These are phyloP conservation scores for Pao palembangensis DNA, from an alignment of 2,113 vertebrate genomes.

Conservation along the genomic window DNA sequence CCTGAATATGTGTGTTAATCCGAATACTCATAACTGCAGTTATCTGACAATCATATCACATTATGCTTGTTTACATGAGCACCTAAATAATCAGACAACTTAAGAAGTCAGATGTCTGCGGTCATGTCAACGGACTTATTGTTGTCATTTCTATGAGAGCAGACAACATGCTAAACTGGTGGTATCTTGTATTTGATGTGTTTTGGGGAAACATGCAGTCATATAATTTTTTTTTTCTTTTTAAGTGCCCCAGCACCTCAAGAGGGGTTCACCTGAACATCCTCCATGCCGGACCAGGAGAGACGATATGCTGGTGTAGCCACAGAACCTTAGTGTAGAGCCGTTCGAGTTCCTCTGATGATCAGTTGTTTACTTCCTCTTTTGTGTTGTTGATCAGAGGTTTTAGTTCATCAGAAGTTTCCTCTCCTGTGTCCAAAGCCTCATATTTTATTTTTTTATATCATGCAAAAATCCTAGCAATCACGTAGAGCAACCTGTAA, in stretches of 20 bases:
- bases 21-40: too few relatives aligned
- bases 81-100: too few relatives aligned
- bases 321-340: constrained; percentile 2
- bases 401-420: constrained; percentile 8
- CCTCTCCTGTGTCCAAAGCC: not conserved
- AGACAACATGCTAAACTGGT: not conserved
- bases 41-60: too few relatives aligned
- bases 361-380: constrained; percentile 18
- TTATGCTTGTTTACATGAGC: too few relatives aligned
- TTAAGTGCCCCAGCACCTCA: constrained; percentile 51
- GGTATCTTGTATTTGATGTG: not conserved
- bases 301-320: constrained; percentile 41
- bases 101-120: too few relatives aligned
- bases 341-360: not conserved
- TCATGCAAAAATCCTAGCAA: constrained; percentile 4
- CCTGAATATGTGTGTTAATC: too few relatives aligned
- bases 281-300: not conserved
- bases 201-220: too few relatives aligned
- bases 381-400: constrained; percentile 34
- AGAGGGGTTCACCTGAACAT: constrained; percentile 56
- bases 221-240: not conserved
- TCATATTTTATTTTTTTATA: constrained; percentile 43
- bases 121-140: too few relatives aligned
- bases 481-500: not conserved
- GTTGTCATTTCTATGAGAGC: too few relatives aligned